phyloP scores from a whole-genome alignment of 53 echinoderm and acorn worm genomes.

The Zoroaster sp. region DNA sequence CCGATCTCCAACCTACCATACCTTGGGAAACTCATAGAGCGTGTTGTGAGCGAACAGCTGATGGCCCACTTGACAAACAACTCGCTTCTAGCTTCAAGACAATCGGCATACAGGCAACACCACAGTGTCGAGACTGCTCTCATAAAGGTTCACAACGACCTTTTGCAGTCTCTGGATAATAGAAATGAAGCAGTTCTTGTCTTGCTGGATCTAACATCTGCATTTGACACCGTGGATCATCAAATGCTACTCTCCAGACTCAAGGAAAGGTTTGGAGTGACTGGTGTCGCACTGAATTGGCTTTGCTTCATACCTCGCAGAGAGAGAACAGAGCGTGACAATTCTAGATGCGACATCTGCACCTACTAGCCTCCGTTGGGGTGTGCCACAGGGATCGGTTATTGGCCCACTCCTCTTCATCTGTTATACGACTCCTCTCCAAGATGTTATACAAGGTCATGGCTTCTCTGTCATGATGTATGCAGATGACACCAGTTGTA shows the following conservation, averaged over 20 bases:
- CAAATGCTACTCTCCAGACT: too few species aligned
- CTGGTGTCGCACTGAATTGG: slow-evolving; percentile 23
- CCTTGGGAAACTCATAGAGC: slow-evolving; percentile 2
- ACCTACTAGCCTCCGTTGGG: not conserved
- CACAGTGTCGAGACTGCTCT: slow-evolving; percentile 19
- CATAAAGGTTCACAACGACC: not conserved
- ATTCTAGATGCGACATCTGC: not conserved
- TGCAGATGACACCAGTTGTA: not conserved
- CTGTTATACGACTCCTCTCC: not conserved
- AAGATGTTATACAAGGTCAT: not conserved
- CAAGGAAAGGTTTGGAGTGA: too few species aligned
- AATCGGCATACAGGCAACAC: not conserved
- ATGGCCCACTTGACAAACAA: not conserved
- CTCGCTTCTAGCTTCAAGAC: slow-evolving; percentile 9
- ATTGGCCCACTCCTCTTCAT: not conserved
- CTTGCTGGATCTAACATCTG: too few species aligned
- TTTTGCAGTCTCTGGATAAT: not conserved
- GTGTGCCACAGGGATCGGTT: not conserved
- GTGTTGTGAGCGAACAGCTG: not conserved
- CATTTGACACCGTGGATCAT: not conserved
- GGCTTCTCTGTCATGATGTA: not conserved
- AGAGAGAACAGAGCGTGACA: not conserved
- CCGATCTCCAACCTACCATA: not conserved
- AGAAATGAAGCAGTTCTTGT: slow-evolving; percentile 7
- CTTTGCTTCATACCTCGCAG: not conserved